Evolutionary conservation across 2,797 vertebrate genomes (phyloP).

Genomic region (Menidia menidia): DNA sequence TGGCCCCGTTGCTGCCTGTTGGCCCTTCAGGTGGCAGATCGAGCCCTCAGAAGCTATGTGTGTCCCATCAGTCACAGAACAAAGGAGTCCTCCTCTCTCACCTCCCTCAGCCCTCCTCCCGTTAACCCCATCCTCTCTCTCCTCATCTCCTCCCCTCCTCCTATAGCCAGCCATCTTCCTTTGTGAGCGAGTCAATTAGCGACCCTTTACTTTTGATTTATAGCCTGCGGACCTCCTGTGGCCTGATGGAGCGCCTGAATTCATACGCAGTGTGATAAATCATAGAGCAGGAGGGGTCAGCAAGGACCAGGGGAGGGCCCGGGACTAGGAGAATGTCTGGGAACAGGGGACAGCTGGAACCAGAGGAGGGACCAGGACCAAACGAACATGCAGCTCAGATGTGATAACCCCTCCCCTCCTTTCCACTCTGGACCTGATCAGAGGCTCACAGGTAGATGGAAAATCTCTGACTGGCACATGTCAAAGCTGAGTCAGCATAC

Average conservation of each 20-base stretch:
- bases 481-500: no score
- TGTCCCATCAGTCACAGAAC: conserved; percentile 68
- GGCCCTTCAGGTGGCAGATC: conserved; percentile 53
- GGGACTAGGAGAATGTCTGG: no score
- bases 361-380: no score
- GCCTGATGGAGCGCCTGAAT: conserved; percentile 75
- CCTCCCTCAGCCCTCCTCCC: conserved; percentile 34
- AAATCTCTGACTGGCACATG: no score
- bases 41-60: conserved; percentile 41
- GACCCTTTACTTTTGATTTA: conserved; percentile 77
- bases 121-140: conserved; percentile 45
- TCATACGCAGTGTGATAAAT: conserved; percentile 74
- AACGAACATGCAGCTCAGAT: no score
- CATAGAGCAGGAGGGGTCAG: conserved; percentile 62
- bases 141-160: not conserved
- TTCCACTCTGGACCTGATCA: no score
- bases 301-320: no score
- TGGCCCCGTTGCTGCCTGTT: conserved; percentile 29
- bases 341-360: no score
- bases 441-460: no score
- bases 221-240: conserved; percentile 54
- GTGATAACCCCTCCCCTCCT: no score
- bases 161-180: conserved; percentile 27
- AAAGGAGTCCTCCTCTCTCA: conserved; percentile 51
- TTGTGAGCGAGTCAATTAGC: conserved; percentile 71